Conservation (phyloP, 2,888 invertebrate species). For the Taphrorychus bicolor region DNA sequence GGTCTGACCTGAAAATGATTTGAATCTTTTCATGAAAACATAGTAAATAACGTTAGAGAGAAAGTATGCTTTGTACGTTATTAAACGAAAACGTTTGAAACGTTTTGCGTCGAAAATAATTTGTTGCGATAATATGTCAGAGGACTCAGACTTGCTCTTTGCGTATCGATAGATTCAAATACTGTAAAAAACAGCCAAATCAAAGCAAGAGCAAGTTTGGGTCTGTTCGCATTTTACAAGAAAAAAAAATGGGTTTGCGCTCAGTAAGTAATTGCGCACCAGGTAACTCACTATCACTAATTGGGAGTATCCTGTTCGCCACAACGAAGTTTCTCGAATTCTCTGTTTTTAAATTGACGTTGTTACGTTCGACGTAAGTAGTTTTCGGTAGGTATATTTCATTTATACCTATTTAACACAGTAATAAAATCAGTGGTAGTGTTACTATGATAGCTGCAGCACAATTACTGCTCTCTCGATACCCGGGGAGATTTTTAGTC, state of each 20-base stretch:
- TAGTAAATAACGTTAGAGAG: no score
- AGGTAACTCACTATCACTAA: slow-evolving; percentile 58
- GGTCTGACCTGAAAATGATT: no score
- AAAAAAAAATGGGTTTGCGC: slow-evolving; percentile 57
- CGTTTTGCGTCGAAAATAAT: no score
- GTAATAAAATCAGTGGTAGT: slow-evolving; percentile 14
- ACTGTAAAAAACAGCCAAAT: no score
- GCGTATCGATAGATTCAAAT: no score
- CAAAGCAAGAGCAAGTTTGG: slow-evolving; percentile 15
- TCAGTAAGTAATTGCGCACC: slow-evolving; percentile 68
- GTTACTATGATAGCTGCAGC: slow-evolving; percentile 25
- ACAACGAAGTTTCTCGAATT: slow-evolving; percentile 51
- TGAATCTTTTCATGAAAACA: no score
- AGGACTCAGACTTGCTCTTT: no score
- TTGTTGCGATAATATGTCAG: no score
- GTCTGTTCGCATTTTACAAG: no score
- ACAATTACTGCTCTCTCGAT: no score
- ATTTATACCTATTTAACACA: slow-evolving; percentile 56
- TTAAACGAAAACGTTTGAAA: no score
- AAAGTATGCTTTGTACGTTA: no score
- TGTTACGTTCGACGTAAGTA: slow-evolving; percentile 62
- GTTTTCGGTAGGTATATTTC: slow-evolving; percentile 68
- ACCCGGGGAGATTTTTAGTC: background rate
- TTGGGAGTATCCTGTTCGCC: slow-evolving; percentile 42
- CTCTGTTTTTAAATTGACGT: slow-evolving; percentile 48